Conservation (phyloP, 92 coral and sea anemone genomes). For the Porites evermanni region DNA sequence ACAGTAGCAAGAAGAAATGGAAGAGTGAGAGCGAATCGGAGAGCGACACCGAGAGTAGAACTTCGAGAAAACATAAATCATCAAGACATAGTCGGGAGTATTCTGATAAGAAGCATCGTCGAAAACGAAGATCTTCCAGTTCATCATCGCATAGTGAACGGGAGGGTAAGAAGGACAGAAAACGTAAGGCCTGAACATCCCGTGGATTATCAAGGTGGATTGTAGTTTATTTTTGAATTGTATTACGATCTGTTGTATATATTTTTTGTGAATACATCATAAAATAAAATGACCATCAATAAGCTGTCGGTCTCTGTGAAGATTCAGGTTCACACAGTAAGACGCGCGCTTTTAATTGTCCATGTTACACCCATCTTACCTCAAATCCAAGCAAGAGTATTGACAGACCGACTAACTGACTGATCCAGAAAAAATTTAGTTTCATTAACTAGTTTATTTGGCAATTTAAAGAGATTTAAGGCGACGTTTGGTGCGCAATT, state of each 20-base stretch:
- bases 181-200: constrained; percentile 76
- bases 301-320: too few species aligned
- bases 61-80: constrained; percentile 35
- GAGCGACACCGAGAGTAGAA: constrained; percentile 61
- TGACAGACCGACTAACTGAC: not conserved
- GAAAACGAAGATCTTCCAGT: constrained; percentile 62
- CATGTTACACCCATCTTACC: too few species aligned
- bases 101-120: constrained; percentile 42
- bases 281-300: too few species aligned
- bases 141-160: constrained; percentile 66
- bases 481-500: too few species aligned
- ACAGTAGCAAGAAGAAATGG: constrained; percentile 62
- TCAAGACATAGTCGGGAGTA: constrained; percentile 35
- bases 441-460: not conserved
- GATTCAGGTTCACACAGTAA: too few species aligned
- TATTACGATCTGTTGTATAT: not conserved
- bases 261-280: not conserved
- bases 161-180: constrained; percentile 88
- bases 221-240: constrained; percentile 12
- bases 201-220: constrained; percentile 91
- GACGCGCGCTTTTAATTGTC: too few species aligned
- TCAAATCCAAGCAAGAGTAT: too few species aligned
- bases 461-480: too few species aligned
- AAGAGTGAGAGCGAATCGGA: constrained; percentile 70
- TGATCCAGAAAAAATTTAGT: too few species aligned